Percentiles rank a stretch among this genome's conserved stretches.
Evolutionary conservation across 2,113 vertebrate species (phyloP).

Genomic region (Toxotes jaculatrix): DNA sequence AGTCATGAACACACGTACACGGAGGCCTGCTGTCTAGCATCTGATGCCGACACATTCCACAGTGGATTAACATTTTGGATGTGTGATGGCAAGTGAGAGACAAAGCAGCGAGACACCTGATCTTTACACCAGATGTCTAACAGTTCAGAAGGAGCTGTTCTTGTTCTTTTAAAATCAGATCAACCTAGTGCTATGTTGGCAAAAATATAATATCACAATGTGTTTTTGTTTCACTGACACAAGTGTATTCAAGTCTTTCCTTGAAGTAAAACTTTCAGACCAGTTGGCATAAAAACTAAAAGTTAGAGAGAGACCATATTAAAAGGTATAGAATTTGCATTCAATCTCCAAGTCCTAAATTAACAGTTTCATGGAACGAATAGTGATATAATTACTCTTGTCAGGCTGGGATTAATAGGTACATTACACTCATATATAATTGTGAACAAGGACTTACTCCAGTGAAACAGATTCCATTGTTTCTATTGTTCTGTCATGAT

Average conservation of each 20-base stretch:
- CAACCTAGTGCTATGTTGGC: background rate
- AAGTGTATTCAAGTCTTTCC: background rate
- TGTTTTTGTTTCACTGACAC: background rate
- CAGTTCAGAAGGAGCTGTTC: conserved; percentile 28
- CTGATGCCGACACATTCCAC: conserved; percentile 67
- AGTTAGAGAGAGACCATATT: background rate
- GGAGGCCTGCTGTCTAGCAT: conserved; percentile 51
- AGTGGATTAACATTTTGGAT: conserved; percentile 69
- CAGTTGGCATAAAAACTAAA: background rate
- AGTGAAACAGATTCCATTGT: background rate
- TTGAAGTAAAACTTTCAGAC: conserved; percentile 2
- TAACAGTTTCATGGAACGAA: background rate
- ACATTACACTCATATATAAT: background rate
- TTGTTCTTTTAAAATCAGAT: conserved; percentile 8
- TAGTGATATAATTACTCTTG: background rate
- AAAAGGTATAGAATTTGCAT: background rate
- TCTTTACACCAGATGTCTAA: conserved; percentile 46
- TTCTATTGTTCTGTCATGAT: background rate
- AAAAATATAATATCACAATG: background rate
- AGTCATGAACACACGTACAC: conserved; percentile 51
- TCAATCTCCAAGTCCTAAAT: background rate
- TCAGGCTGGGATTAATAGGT: background rate
- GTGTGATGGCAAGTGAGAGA: conserved; percentile 57
- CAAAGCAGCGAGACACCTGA: conserved; percentile 60
- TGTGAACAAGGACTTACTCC: too few species aligned